Evolutionary conservation across 1,140 invertebrate species (phyloP).

Genomic region (Cheumatopsyche charites): DNA sequence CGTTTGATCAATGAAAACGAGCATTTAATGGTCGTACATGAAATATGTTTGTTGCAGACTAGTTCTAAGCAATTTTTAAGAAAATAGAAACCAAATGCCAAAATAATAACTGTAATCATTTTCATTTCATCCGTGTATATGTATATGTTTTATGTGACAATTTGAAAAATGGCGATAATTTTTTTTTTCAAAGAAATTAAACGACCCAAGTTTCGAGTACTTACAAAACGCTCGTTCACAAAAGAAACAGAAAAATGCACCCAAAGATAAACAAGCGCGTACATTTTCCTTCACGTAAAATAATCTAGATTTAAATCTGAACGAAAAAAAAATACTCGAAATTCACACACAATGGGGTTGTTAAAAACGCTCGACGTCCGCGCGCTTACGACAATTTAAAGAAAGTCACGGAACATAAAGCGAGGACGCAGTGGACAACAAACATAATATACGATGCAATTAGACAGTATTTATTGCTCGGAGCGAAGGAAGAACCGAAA

Average conservation of each 20-base stretch:
- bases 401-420: slow-evolving; percentile 26
- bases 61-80: background rate
- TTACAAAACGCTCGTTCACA: too few species aligned
- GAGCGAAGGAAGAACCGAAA: slow-evolving; percentile 28
- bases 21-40: slow-evolving; percentile 10
- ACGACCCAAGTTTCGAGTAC: too few species aligned
- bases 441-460: slow-evolving; percentile 28
- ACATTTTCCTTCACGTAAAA: background rate
- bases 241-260: background rate
- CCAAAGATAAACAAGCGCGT: background rate
- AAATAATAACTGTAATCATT: slow-evolving; percentile 13
- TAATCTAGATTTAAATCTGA: background rate
- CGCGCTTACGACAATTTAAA: slow-evolving; percentile 5
- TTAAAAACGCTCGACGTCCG: background rate
- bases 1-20: slow-evolving; percentile 14
- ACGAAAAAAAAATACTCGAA: background rate
- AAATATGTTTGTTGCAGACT: background rate
- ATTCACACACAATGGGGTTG: background rate
- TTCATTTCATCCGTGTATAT: background rate
- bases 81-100: slow-evolving; percentile 18
- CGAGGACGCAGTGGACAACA: slow-evolving; percentile 21
- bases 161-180: background rate
- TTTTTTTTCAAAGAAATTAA: background rate
- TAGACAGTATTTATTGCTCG: slow-evolving; percentile 19
- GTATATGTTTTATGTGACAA: background rate